These are phyloP conservation scores for Lypha dubia DNA, from an alignment of 2,888 invertebrate genomes.

Conservation along the genomic window DNA sequence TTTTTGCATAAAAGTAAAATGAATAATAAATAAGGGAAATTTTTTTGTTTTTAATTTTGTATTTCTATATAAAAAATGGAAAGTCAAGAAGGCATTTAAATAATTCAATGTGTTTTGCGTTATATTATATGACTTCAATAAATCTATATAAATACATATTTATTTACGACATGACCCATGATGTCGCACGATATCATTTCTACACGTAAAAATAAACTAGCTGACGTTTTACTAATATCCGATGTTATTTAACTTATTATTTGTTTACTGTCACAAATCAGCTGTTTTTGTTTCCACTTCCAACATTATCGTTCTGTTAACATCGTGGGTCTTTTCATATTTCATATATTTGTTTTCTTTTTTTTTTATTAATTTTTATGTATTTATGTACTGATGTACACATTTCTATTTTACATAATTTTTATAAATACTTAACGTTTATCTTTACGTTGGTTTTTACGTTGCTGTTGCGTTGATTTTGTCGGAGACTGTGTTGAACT, in stretches of 20 bases:
- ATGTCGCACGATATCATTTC: too few relatives aligned
- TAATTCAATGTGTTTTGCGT: slow-evolving; percentile 25
- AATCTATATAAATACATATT: slow-evolving; percentile 33
- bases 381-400: slow-evolving; percentile 36
- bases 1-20: slow-evolving; percentile 22
- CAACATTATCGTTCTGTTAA: too few relatives aligned
- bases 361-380: slow-evolving; percentile 18
- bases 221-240: too few relatives aligned
- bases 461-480: slow-evolving; percentile 73
- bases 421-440: slow-evolving; percentile 67
- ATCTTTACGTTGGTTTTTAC: slow-evolving; percentile 72
- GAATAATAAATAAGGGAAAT: slow-evolving; percentile 41
- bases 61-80: slow-evolving; percentile 46
- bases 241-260: too few relatives aligned
- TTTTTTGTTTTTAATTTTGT: slow-evolving; percentile 16
- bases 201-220: too few relatives aligned
- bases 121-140: slow-evolving; percentile 49
- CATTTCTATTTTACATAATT: slow-evolving; percentile 18
- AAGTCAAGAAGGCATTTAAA: slow-evolving; percentile 63
- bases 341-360: slow-evolving; percentile 9
- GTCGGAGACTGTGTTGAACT: slow-evolving; percentile 32
- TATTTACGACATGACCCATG: too few relatives aligned
- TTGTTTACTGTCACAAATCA: too few relatives aligned
- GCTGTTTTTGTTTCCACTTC: too few relatives aligned
- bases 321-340: too few relatives aligned